These are phyloP conservation scores for Phrynocephalus vlangalii DNA, from an alignment of 2,797 vertebrate genomes.

Conservation along the genomic window DNA sequence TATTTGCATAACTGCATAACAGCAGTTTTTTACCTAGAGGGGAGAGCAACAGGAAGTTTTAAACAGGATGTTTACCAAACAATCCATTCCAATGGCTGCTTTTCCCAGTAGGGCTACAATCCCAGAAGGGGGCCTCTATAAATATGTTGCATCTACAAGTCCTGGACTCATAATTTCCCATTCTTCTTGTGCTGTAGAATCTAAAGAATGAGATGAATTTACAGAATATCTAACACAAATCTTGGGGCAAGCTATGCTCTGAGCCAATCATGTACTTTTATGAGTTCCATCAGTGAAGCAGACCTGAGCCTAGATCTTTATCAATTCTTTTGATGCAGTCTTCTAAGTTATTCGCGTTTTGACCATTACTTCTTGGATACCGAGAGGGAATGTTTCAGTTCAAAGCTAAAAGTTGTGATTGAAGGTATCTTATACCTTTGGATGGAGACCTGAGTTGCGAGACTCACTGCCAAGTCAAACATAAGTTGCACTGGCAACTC, in stretches of 20 bases:
- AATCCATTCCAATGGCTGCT: background rate
- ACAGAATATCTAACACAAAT: background rate
- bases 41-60: background rate
- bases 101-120: background rate
- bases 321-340: background rate
- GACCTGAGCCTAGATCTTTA: background rate
- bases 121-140: too few species aligned
- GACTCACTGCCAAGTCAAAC: too few species aligned
- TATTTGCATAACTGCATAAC: background rate
- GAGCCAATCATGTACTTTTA: background rate
- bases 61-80: background rate
- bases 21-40: background rate
- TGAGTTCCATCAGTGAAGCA: background rate
- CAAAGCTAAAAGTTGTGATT: too few species aligned
- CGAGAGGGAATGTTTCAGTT: too few species aligned
- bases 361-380: background rate
- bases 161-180: background rate
- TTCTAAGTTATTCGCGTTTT: background rate
- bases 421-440: too few species aligned
- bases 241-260: background rate
- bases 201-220: background rate
- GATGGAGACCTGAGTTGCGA: too few species aligned
- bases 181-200: background rate
- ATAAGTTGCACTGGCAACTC: too few species aligned
- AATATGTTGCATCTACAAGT: too few species aligned